A percentile compares a stretch with the other conserved stretches of the same genome.
phyloP scores from a whole-genome alignment of 2,797 vertebrate species.

The Chaenodraco wilsoni region DNA sequence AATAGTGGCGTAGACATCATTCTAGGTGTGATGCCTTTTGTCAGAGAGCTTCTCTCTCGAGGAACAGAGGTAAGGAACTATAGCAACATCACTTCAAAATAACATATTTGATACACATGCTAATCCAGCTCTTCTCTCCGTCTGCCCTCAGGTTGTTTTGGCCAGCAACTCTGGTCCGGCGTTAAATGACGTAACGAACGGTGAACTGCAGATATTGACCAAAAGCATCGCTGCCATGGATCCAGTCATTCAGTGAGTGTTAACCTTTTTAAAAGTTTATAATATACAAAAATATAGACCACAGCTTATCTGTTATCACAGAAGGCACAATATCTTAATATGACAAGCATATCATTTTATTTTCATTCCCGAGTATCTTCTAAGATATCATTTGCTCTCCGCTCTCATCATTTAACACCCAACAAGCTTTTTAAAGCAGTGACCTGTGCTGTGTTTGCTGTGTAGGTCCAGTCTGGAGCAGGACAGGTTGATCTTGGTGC shows the following conservation, averaged over 20 bases:
- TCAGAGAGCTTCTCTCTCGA: conserved; percentile 96
- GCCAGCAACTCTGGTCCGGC: conserved; percentile 98
- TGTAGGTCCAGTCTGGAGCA: conserved; percentile 87
- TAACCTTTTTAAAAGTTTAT: neutral
- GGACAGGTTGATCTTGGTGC: conserved; percentile 89
- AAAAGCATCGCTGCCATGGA: conserved; percentile 95
- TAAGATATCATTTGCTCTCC: neutral
- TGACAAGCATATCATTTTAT: neutral
- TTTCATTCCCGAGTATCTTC: neutral
- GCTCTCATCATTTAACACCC: neutral
- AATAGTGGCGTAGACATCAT: conserved; percentile 99
- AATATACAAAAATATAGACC: neutral
- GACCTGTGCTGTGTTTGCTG: conserved; percentile 20
- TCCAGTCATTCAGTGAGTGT: conserved; percentile 87
- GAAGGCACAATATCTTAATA: neutral
- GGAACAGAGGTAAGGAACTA: conserved; percentile 92
- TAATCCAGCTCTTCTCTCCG: neutral
- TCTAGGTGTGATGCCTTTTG: conserved; percentile 98
- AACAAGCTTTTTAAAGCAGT: neutral
- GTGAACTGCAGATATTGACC: conserved; percentile 91
- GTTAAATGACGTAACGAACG: conserved; percentile 95
- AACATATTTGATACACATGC: neutral
- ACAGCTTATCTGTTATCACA: neutral
- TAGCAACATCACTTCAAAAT: too few relatives aligned
- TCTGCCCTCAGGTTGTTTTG: conserved; percentile 88